Conservation (phyloP, 35 echinoderm and acorn worm species). For the Strongylocentrotus purpuratus region DNA sequence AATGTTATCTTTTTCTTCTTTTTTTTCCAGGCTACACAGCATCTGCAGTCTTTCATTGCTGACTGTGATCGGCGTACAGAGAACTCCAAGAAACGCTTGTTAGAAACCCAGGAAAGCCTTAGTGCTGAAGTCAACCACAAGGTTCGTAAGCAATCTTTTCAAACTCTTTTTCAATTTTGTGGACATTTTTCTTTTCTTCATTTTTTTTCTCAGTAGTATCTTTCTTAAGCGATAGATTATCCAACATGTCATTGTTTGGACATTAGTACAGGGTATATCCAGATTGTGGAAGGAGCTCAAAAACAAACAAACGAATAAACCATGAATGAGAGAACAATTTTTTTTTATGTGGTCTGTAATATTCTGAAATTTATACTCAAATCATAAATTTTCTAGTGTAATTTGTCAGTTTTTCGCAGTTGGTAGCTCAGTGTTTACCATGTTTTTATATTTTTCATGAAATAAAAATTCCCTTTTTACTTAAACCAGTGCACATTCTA, state of each 20-base stretch:
- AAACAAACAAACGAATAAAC: no score
- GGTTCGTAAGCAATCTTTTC: slow-evolving; percentile 57
- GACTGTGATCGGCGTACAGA: slow-evolving; percentile 91
- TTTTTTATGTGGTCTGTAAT: neutral
- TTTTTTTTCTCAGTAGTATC: neutral
- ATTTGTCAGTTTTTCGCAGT: no score
- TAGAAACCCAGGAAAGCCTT: slow-evolving; percentile 91
- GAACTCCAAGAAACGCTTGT: slow-evolving; percentile 82
- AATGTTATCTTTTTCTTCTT: neutral
- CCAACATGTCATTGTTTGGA: neutral
- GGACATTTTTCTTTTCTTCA: neutral
- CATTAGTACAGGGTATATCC: neutral
- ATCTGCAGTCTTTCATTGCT: slow-evolving; percentile 84
- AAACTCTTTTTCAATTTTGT: neutral
- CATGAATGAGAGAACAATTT: neutral
- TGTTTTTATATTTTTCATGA: no score
- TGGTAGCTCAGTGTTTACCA: no score
- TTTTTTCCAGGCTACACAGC: slow-evolving; percentile 80
- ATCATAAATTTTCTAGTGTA: no score
- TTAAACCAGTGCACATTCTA: no score
- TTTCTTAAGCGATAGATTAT: neutral
- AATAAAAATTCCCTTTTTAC: no score
- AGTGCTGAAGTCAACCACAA: slow-evolving; percentile 90
- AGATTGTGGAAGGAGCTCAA: neutral
- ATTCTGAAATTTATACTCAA: neutral